Evolutionary conservation across 2,888 invertebrate genomes (phyloP).

Genomic region (Caradrina kadenii): DNA sequence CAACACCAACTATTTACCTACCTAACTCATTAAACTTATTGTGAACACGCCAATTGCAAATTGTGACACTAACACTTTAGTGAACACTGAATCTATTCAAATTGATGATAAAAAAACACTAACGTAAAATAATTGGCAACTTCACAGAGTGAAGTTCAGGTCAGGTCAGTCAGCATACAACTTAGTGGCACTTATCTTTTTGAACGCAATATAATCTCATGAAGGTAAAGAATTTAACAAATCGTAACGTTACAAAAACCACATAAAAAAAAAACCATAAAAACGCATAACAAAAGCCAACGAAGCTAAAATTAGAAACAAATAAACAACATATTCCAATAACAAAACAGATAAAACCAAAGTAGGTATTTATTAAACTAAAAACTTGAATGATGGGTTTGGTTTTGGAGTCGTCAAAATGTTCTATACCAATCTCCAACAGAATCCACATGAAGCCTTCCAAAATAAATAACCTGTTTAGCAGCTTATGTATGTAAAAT

Average conservation of each 20-base stretch:
- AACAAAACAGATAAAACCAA: slow-evolving; percentile 17
- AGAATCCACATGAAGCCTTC: background rate
- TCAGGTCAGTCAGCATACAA: slow-evolving; percentile 7
- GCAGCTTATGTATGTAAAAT: slow-evolving; percentile 27
- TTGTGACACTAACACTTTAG: background rate
- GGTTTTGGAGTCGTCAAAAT: background rate
- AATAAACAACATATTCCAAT: slow-evolving; percentile 28
- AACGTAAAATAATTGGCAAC: slow-evolving; percentile 2
- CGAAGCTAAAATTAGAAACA: slow-evolving; percentile 4
- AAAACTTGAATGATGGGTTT: background rate
- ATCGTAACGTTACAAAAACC: background rate
- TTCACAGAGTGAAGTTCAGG: slow-evolving; percentile 14
- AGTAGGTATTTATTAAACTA: background rate
- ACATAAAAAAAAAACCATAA: slow-evolving; percentile 6
- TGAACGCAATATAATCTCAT: background rate
- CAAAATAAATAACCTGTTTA: background rate
- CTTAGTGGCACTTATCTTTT: background rate
- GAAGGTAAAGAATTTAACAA: slow-evolving; percentile 4
- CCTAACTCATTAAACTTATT: background rate
- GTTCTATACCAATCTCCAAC: background rate
- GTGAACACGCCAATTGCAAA: background rate
- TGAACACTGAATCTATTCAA: background rate
- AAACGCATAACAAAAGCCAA: slow-evolving; percentile 7
- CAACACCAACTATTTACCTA: background rate
- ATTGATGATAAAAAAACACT: background rate